Conservation (phyloP, 1,140 invertebrate species). For the Arctopsyche grandis region DNA sequence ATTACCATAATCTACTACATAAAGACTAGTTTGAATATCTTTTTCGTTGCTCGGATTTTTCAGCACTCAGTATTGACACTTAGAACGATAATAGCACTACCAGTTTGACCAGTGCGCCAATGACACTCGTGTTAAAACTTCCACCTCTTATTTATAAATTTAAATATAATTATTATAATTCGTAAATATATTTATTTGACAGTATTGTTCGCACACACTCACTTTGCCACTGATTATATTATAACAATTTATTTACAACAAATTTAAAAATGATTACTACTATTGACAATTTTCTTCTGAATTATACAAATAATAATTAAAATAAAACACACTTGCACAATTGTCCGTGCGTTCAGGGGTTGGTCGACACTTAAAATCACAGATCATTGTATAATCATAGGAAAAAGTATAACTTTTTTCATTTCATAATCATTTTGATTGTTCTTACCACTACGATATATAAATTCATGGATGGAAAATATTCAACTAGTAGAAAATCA, state of each 20-base stretch:
- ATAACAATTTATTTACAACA: neutral
- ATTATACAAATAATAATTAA: constrained; percentile 7
- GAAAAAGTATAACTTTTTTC: constrained; percentile 17
- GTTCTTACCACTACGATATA: neutral
- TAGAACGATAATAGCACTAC: constrained; percentile 23
- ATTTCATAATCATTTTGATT: neutral
- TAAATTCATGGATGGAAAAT: neutral
- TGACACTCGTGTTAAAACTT: constrained; percentile 26
- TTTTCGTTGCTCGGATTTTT: constrained; percentile 24
- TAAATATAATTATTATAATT: constrained; percentile 2
- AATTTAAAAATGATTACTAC: neutral
- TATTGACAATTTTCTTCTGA: constrained; percentile 23
- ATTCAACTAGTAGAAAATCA: constrained; percentile 1
- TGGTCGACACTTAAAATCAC: constrained; percentile 28
- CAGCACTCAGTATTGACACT: constrained; percentile 10
- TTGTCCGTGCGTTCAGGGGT: neutral
- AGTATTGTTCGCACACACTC: neutral
- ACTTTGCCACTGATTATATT: neutral
- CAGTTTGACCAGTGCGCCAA: constrained; percentile 18
- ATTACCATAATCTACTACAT: constrained; percentile 21
- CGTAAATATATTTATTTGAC: constrained; percentile 8
- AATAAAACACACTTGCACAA: neutral
- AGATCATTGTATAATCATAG: constrained; percentile 32
- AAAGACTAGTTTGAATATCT: constrained; percentile 25
- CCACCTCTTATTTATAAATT: constrained; percentile 23